phyloP scores from a whole-genome alignment of 2,797 vertebrate genomes.

The Pogonophryne albipinna region DNA sequence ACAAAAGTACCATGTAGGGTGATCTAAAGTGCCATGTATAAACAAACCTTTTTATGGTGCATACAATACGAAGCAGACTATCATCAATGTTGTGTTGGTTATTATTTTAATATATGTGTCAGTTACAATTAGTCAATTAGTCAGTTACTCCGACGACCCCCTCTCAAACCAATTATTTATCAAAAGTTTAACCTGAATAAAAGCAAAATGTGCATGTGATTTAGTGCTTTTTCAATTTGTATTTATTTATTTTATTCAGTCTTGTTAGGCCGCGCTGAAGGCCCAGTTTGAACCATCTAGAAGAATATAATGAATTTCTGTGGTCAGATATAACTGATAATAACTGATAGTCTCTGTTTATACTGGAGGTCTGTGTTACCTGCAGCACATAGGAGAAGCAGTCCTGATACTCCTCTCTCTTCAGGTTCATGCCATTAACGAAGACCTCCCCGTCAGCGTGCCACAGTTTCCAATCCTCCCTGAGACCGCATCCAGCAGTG shows the following conservation, averaged over 20 bases:
- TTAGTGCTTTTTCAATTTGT: neutral
- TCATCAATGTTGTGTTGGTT: no score
- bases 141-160: no score
- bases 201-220: constrained; percentile 7
- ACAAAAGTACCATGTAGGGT: no score
- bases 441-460: constrained; percentile 87
- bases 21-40: no score
- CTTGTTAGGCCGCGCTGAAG: neutral
- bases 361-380: constrained; percentile 75
- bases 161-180: no score
- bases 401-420: constrained; percentile 90
- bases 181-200: constrained; percentile 39
- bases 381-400: constrained; percentile 97
- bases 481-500: constrained; percentile 92
- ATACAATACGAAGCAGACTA: no score
- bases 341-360: neutral
- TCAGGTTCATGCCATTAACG: constrained; percentile 89
- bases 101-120: no score
- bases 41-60: no score
- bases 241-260: neutral
- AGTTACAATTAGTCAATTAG: no score
- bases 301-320: neutral
- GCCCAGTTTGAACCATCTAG: neutral
- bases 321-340: neutral
- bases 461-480: constrained; percentile 88